These are phyloP conservation scores for Etheostoma perlongum DNA, from an alignment of 2,797 vertebrate species.

Conservation along the genomic window DNA sequence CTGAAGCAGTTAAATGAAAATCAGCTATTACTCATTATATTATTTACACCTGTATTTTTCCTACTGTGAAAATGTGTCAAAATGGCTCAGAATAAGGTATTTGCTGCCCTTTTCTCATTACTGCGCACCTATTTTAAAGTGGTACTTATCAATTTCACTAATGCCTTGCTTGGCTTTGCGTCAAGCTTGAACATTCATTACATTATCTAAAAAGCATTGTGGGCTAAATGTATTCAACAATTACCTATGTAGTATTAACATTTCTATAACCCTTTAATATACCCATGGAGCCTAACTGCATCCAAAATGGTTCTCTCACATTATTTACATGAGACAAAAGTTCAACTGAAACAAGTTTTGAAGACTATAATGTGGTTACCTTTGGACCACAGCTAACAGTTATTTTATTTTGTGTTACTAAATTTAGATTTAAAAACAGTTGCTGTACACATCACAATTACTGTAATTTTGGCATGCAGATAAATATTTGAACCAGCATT, in stretches of 20 bases:
- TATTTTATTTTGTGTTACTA: background rate
- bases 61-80: background rate
- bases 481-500: background rate
- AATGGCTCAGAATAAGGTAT: background rate
- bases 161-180: constrained; percentile 8
- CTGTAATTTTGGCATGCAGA: background rate
- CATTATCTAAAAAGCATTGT: constrained; percentile 1
- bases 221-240: background rate
- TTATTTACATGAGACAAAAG: background rate
- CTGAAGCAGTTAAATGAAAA: background rate
- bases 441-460: background rate
- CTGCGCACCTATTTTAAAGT: background rate
- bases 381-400: background rate
- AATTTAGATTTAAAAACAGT: background rate
- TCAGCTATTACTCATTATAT: background rate
- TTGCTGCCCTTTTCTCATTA: background rate
- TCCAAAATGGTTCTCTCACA: background rate
- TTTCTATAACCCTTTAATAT: background rate
- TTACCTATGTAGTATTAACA: background rate
- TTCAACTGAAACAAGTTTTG: background rate
- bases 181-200: constrained; percentile 13
- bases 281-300: background rate
- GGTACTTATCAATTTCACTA: constrained; percentile 4
- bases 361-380: background rate
- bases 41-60: background rate